These are phyloP conservation scores for Abscondita cerata DNA, from an alignment of 2,888 invertebrate species.

Conservation along the genomic window DNA sequence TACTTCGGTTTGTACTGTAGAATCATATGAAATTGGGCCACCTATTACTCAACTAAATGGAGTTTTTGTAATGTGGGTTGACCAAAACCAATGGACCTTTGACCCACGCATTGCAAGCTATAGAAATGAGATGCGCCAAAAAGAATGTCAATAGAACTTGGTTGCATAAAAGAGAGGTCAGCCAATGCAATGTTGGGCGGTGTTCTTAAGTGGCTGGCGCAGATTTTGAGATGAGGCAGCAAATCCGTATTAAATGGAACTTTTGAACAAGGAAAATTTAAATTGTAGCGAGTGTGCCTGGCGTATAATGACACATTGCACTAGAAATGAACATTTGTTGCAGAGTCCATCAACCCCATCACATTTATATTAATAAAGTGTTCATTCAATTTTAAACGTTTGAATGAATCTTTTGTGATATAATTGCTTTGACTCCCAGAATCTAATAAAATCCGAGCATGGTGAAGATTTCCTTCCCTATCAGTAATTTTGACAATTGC, in stretches of 20 bases:
- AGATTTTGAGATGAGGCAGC: slow-evolving; percentile 13
- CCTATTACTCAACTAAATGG: slow-evolving; percentile 21
- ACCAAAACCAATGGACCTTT: too few relatives aligned
- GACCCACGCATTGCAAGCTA: too few relatives aligned
- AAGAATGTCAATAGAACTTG: slow-evolving; percentile 21
- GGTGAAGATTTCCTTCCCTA: not conserved
- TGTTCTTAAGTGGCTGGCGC: slow-evolving; percentile 1
- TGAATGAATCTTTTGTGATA: too few relatives aligned
- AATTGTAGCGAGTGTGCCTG: slow-evolving; percentile 10
- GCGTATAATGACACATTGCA: slow-evolving; percentile 19
- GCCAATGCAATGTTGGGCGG: slow-evolving; percentile 15
- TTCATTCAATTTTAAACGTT: too few relatives aligned
- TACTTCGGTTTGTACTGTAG: not conserved
- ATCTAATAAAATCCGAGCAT: too few relatives aligned
- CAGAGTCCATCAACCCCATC: too few relatives aligned
- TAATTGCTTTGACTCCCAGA: too few relatives aligned
- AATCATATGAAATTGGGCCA: not conserved
- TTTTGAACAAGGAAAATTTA: too few relatives aligned
- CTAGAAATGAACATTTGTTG: slow-evolving; percentile 8
- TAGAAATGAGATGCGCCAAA: slow-evolving; percentile 16
- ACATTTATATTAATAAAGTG: too few relatives aligned
- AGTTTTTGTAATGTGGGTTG: too few relatives aligned
- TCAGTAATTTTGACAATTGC: slow-evolving; percentile 17
- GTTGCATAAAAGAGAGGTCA: too few relatives aligned
- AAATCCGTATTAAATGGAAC: slow-evolving; percentile 22